A percentile compares a stretch with the other conserved stretches of the same genome.
Conservation (phyloP, 35 echinoderm and acorn worm species). For the Ptychodera flava region DNA sequence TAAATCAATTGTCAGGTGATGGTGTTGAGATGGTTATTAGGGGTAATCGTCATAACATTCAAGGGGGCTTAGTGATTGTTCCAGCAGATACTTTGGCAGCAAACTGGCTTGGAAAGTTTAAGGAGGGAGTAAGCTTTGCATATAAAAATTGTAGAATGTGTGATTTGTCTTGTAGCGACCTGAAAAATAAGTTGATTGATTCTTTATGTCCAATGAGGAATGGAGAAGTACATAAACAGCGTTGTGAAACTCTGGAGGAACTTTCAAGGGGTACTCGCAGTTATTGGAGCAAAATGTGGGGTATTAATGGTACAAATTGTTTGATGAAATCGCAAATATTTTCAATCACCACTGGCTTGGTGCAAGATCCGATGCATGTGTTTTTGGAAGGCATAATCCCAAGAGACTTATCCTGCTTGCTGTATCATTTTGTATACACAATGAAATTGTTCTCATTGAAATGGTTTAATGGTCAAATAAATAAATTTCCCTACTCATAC, state of each 20-base stretch:
- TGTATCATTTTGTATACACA: conserved; percentile 21
- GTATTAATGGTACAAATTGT: conserved; percentile 49
- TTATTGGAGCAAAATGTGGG: conserved; percentile 69
- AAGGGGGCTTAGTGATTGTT: conserved; percentile 35
- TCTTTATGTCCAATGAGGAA: conserved; percentile 5
- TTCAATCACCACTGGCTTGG: conserved; percentile 22
- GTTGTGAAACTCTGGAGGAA: neutral
- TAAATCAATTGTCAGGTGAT: too few species aligned
- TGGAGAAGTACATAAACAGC: conserved; percentile 33
- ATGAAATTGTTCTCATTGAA: conserved; percentile 39
- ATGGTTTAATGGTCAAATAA: conserved; percentile 39
- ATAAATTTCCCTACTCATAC: conserved; percentile 30
- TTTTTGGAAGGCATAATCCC: conserved; percentile 52
- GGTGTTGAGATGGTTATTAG: too few species aligned
- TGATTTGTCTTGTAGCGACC: conserved; percentile 10
- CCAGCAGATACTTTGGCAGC: conserved; percentile 50
- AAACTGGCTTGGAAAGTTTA: conserved; percentile 48
- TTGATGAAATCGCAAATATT: conserved; percentile 12
- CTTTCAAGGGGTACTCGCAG: conserved; percentile 19
- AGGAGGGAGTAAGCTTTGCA: conserved; percentile 68
- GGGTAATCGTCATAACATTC: too few species aligned
- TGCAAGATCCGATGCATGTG: conserved; percentile 62
- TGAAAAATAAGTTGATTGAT: conserved; percentile 28
- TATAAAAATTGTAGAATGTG: conserved; percentile 42
- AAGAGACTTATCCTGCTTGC: conserved; percentile 37